Percentiles rank a stretch among this genome's conserved stretches.
phyloP scores from a whole-genome alignment of 2,113 vertebrate species.

The Steatornis caripensis region DNA sequence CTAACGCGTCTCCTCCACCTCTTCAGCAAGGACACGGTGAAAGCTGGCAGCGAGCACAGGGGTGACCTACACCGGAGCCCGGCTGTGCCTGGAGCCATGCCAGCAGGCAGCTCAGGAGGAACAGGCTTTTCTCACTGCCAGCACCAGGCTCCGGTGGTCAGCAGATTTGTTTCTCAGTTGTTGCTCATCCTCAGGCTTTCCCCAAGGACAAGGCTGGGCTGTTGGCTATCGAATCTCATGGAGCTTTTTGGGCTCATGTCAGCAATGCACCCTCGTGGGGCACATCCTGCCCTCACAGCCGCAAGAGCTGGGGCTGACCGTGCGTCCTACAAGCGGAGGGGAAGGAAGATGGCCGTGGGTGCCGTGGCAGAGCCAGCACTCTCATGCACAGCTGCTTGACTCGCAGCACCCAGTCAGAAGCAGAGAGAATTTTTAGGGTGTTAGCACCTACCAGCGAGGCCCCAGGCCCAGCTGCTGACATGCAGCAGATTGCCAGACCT shows the following conservation, averaged over 20 bases:
- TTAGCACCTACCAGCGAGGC: neutral
- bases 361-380: neutral
- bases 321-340: neutral
- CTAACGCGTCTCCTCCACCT: neutral
- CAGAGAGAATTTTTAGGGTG: neutral
- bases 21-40: neutral
- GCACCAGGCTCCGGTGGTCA: slow-evolving; percentile 5
- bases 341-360: neutral
- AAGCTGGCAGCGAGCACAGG: neutral
- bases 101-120: slow-evolving; percentile 4
- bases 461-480: neutral
- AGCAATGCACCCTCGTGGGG: fast-evolving
- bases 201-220: neutral
- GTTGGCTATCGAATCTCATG: neutral
- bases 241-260: neutral
- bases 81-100: neutral
- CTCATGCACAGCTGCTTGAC: fast-evolving
- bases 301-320: fast-evolving
- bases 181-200: neutral
- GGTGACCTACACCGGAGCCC: slow-evolving; percentile 18
- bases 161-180: slow-evolving; percentile 4
- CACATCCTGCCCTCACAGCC: neutral
- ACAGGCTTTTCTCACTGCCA: neutral
- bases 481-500: neutral
- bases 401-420: neutral